Base-by-base conservation (phyloP, 2,113 vertebrate species). In the Camelus dromedarius region DNA sequence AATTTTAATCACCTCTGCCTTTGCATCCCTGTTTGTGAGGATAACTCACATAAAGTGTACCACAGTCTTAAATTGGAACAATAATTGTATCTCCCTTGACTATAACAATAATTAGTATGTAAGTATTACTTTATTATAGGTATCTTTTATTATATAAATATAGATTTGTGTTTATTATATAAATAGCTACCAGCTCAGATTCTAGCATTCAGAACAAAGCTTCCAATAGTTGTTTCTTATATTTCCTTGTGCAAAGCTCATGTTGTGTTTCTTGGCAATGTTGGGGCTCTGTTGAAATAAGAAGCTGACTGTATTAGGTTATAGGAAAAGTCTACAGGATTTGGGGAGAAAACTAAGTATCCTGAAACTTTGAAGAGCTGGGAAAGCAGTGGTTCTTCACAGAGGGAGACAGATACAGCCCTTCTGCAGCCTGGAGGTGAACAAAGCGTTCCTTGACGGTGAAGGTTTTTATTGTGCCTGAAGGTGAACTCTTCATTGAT, bases 31-130 rank as follows among this genome's bases (percentile, higher is more conserved):
- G 28, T 52, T 72, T 70, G 35, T 82, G 91, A 80, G 60, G 94
- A 56, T 56, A 95, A 67, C 56, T 91, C 32, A 72, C 89, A 76
- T 77, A 38, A 79, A 79, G 24, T 56, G 0, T 48, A 5, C 14
- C n/a, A 20, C 26, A 35, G 46, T 88, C 75, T 84, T 89, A 46
- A 97, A 76, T 79, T 91, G 30, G 26, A 96, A 69, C 24, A 73
- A 30, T 93, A 93, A 87, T 88, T 77, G 30, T 83, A 14, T 82
- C 48, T 93, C 52, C 85, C 28, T 22, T 38, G 30, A 80, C 60
- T 66, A 66, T 60, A 54, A 87, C 79, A 60, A 93, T 95, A 75
- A 52, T 20, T 67, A 58, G 35, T 60, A 58, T 24, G 2, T 76
- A 80, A 52, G 8, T 64, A 62, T 48, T 76, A 16, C 56, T 82